These are phyloP conservation scores for Lontra canadensis DNA, from an alignment of 2,113 vertebrate genomes.

Conservation along the genomic window DNA sequence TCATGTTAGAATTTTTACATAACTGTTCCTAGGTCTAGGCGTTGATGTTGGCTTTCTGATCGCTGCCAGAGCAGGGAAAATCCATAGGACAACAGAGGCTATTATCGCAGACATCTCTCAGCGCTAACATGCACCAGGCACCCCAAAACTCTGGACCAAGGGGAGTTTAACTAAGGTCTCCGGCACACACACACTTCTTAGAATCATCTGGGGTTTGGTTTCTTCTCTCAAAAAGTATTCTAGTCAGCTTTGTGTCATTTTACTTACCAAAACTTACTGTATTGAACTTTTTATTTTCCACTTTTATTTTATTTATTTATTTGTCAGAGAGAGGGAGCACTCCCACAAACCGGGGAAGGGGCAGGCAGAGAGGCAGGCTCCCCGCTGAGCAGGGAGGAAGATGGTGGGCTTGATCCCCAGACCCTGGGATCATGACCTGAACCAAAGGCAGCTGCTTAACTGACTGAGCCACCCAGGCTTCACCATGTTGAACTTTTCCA, in stretches of 20 bases:
- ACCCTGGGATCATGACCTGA: neutral
- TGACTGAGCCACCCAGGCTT: neutral
- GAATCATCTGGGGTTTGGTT: neutral
- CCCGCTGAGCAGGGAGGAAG: neutral
- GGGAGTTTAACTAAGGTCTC: neutral
- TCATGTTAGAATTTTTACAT: neutral
- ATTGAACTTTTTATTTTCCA: neutral
- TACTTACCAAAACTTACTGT: neutral
- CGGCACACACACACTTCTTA: neutral
- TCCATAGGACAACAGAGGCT: neutral
- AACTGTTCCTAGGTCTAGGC: neutral
- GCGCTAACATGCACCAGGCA: neutral
- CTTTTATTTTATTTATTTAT: neutral
- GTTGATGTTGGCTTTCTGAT: neutral
- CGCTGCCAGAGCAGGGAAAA: neutral
- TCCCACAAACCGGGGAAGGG: too few species aligned
- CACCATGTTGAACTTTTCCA: neutral
- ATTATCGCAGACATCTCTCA: neutral
- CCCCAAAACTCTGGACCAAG: neutral
- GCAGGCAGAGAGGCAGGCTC: neutral
- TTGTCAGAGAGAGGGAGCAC: neutral
- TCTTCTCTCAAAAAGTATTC: neutral
- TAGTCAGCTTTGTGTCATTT: neutral
- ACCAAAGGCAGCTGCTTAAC: neutral
- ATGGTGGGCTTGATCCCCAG: fast-evolving